phyloP scores from a whole-genome alignment of 2,113 vertebrate genomes.

The Tragulus kanchil region DNA sequence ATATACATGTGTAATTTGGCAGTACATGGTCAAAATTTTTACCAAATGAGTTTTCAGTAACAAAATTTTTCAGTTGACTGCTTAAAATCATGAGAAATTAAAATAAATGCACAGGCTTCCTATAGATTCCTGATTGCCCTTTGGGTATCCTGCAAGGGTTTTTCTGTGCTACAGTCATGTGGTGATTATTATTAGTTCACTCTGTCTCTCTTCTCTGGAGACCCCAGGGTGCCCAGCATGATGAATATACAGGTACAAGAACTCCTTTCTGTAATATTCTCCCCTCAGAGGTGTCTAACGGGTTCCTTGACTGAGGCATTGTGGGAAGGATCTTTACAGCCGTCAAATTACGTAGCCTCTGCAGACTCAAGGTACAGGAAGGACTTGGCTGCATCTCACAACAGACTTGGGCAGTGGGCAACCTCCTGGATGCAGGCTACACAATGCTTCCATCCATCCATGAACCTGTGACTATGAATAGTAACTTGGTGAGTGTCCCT shows the following conservation, averaged over 20 bases:
- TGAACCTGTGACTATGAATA: background rate
- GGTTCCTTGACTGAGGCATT: background rate
- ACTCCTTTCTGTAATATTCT: background rate
- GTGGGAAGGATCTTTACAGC: background rate
- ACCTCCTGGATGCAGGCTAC: background rate
- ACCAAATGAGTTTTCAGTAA: background rate
- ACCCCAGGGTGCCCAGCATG: background rate
- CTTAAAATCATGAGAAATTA: background rate
- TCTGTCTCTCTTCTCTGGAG: background rate
- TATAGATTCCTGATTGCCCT: background rate
- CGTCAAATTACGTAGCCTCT: background rate
- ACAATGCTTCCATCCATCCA: background rate
- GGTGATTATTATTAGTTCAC: background rate
- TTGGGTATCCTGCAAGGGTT: background rate
- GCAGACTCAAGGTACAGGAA: background rate
- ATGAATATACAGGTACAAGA: background rate
- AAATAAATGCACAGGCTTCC: background rate
- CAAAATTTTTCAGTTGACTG: background rate
- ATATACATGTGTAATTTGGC: background rate
- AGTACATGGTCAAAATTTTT: slow-evolving; percentile 28
- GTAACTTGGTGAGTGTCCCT: background rate
- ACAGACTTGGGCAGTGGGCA: no score
- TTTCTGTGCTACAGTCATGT: background rate
- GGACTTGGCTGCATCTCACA: background rate
- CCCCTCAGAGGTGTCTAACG: background rate